Evolutionary conservation across 2,113 vertebrate genomes (phyloP).

Genomic region (Climacteris rufus): DNA sequence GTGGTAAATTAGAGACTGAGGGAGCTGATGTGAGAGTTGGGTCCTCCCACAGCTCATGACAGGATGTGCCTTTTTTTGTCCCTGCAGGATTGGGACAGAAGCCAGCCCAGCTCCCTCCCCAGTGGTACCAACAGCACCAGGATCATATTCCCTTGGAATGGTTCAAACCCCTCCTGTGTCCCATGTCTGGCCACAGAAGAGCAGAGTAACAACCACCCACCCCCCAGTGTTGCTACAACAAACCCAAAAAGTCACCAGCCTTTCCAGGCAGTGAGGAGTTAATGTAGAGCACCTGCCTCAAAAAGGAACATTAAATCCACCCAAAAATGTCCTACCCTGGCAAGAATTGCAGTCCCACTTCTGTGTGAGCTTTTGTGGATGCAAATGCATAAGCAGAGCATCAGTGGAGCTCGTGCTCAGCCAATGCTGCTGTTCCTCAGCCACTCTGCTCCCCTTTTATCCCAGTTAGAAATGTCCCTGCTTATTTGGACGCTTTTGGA

Average conservation of each 20-base stretch:
- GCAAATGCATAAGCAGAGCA: neutral
- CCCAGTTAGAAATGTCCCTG: neutral
- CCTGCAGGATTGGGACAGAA: neutral
- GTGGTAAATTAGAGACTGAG: too few species aligned
- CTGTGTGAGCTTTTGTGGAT: neutral
- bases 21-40: neutral
- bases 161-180: neutral
- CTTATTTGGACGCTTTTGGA: neutral
- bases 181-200: neutral
- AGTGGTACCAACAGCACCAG: neutral
- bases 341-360: neutral
- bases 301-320: neutral
- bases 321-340: neutral
- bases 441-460: neutral
- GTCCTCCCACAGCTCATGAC: accelerated
- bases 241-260: neutral
- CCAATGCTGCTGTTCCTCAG: neutral
- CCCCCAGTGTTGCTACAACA: neutral
- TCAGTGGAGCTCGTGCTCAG: neutral
- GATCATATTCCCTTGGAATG: neutral
- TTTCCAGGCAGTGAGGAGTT: neutral
- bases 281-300: neutral
- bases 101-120: neutral
- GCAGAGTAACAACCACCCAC: neutral
- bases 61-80: neutral